Evolutionary conservation across 2,113 vertebrate genomes (phyloP), one percentile per base, ranked within the genome.

Genomic region (Eulemur rufifrons): DNA sequence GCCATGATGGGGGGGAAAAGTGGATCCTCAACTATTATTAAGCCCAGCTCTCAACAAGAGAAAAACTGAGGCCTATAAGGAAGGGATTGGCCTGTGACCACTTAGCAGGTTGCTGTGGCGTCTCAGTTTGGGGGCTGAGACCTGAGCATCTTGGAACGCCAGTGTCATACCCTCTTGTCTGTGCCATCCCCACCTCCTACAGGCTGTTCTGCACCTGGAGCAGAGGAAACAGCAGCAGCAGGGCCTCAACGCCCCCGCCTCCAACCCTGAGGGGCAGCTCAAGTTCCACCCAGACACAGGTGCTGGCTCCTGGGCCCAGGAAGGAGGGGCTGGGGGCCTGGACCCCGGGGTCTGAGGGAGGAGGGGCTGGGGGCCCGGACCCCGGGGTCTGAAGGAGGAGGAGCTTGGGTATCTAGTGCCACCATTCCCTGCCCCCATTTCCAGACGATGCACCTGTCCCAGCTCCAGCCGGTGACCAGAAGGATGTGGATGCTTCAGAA

Each of bases 161-260:
- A 1, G 14, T 2, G 1, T n/a, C 37, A 14, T 8, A 15, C n/a
- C 2, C 20, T 39, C 9, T 27, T 21, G 29, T 37, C 61, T 47
- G 17, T 80, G 52, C 2, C 0, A 18, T 11, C 29, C 21, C 2
- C 3, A 0, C 25, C 17, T 8, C 17, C n/a, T 11, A 0, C 52
- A 99, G 99, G 99, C 99, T 0, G 98, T 99, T 1, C 94, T 99
- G 89, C 99, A 99, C 21, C 99, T 99, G 99, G 99, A 99, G 10
- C 99, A 99, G 96, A 98, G 99, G 97, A 99, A 99, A 69, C 98
- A 98, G 17, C 98, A 98, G 91, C 92, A 87, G 83, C 95, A 95
- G 25, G 50, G 29, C 12, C 94, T 56, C 63, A 68, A 61, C 0
- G 98, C 97, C 6, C 98, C 98, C 0, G 97, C 74, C 6, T 89